Evolutionary conservation across 2,888 invertebrate species (phyloP).

Genomic region (Therioaphis trifolii): DNA sequence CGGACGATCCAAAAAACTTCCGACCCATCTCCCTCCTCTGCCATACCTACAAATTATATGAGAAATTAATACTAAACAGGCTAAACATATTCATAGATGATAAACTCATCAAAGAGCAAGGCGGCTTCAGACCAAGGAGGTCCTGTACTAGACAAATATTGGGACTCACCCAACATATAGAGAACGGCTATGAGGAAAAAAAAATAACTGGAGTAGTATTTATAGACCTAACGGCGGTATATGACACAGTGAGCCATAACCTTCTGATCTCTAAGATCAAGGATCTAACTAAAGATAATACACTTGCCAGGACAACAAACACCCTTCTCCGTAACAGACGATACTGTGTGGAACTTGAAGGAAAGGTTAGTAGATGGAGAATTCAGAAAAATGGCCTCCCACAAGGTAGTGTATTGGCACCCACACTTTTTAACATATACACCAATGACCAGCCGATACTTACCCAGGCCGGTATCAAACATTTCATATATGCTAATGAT

Average conservation of each 20-base stretch:
- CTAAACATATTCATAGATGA: conserved; percentile 5
- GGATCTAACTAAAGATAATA: conserved; percentile 48
- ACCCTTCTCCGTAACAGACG: conserved; percentile 17
- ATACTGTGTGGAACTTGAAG: conserved; percentile 4
- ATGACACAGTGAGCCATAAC: conserved; percentile 51
- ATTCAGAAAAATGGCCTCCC: conserved; percentile 45
- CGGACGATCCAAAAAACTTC: conserved; percentile 55
- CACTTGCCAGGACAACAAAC: conserved; percentile 1
- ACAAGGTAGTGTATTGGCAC: conserved; percentile 54
- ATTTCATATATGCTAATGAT: conserved; percentile 48
- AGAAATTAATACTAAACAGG: conserved; percentile 27
- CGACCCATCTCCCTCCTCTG: no score
- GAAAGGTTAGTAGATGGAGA: background rate
- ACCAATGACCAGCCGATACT: conserved; percentile 46
- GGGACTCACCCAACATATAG: conserved; percentile 50
- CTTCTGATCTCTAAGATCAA: conserved; percentile 50
- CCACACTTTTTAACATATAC: conserved; percentile 40
- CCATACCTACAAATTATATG: no score
- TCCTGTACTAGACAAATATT: conserved; percentile 61
- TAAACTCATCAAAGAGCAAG: conserved; percentile 62
- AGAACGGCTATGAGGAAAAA: no score
- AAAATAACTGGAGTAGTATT: no score
- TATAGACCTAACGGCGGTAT: no score
- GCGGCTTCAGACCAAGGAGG: conserved; percentile 55
- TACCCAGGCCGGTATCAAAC: conserved; percentile 1